A percentile compares a stretch with the other conserved stretches of the same genome.
Evolutionary conservation across 2,888 invertebrate genomes (phyloP).

Genomic region (Dryadula phaetusa): DNA sequence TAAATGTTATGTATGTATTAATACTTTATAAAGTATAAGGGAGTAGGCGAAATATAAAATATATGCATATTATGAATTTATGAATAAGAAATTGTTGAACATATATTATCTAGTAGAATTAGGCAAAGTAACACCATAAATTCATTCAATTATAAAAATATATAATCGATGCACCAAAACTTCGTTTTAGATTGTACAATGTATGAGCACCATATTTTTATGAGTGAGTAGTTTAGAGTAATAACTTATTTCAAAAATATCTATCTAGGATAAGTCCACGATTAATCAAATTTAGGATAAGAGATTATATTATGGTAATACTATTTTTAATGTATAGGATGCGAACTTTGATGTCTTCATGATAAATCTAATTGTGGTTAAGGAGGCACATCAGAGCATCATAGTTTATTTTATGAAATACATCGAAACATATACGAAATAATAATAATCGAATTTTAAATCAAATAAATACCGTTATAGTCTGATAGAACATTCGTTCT

Average conservation of each 20-base stretch:
- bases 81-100: constrained; percentile 29
- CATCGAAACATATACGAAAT: constrained; percentile 23
- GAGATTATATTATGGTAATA: constrained; percentile 31
- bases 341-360: constrained; percentile 60
- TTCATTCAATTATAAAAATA: constrained; percentile 42
- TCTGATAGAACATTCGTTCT: constrained; percentile 79
- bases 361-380: constrained; percentile 64
- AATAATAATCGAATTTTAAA: constrained; percentile 41
- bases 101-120: constrained; percentile 33
- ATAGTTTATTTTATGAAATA: constrained; percentile 38
- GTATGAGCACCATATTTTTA: constrained; percentile 49
- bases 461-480: constrained; percentile 68
- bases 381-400: constrained; percentile 73
- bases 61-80: constrained; percentile 32
- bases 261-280: constrained; percentile 35
- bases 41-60: constrained; percentile 26
- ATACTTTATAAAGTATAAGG: constrained; percentile 26
- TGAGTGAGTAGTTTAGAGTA: constrained; percentile 46
- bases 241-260: constrained; percentile 39
- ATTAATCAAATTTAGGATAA: constrained; percentile 35
- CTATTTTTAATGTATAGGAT: constrained; percentile 51
- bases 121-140: constrained; percentile 42
- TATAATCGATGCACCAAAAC: constrained; percentile 44
- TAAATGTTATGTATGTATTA: constrained; percentile 34
- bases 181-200: constrained; percentile 38